These are phyloP conservation scores for Aphrocallistes beatrix DNA, from an alignment of 37 sponge, comb jelly and placozoan genomes.

Conservation along the genomic window DNA sequence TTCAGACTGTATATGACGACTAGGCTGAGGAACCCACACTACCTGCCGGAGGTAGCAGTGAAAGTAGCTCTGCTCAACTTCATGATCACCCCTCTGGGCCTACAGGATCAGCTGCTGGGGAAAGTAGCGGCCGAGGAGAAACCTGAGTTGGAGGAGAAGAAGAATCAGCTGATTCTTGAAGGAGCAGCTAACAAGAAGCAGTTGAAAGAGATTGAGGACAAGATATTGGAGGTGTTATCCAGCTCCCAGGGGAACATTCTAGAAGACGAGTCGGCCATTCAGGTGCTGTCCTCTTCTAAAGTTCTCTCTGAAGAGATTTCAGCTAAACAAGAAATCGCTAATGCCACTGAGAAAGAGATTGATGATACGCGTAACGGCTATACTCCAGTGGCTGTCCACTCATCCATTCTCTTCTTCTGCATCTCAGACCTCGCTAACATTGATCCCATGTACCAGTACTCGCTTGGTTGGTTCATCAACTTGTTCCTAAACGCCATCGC, in stretches of 20 bases:
- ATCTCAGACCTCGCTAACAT: conserved; percentile 94
- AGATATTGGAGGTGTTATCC: conserved; percentile 91
- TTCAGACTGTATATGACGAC: conserved; percentile 97
- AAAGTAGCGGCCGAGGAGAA: conserved; percentile 97
- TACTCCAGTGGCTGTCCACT: conserved; percentile 85
- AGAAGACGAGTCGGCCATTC: conserved; percentile 92
- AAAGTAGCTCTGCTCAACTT: conserved; percentile 94
- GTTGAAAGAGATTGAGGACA: conserved; percentile 94
- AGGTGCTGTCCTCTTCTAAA: conserved; percentile 89
- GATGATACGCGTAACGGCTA: conserved; percentile 92
- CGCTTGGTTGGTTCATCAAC: conserved; percentile 91
- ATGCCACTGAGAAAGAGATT: conserved; percentile 84
- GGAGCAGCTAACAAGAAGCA: conserved; percentile 90
- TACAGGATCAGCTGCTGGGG: conserved; percentile 93
- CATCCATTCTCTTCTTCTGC: conserved; percentile 90
- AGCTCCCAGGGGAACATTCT: conserved; percentile 86
- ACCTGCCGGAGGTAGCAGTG: conserved; percentile 94
- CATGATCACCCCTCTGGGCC: conserved; percentile 98
- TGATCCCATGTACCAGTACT: conserved; percentile 99
- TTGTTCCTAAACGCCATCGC: conserved; percentile 80
- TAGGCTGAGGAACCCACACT: conserved; percentile 95
- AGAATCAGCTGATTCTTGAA: conserved; percentile 90
- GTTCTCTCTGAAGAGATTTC: conserved; percentile 79
- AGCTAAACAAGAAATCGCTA: conserved; percentile 89
- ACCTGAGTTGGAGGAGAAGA: conserved; percentile 94